Evolutionary conservation across 2,113 vertebrate genomes (phyloP).

Genomic region (Aleadryas rufinucha): DNA sequence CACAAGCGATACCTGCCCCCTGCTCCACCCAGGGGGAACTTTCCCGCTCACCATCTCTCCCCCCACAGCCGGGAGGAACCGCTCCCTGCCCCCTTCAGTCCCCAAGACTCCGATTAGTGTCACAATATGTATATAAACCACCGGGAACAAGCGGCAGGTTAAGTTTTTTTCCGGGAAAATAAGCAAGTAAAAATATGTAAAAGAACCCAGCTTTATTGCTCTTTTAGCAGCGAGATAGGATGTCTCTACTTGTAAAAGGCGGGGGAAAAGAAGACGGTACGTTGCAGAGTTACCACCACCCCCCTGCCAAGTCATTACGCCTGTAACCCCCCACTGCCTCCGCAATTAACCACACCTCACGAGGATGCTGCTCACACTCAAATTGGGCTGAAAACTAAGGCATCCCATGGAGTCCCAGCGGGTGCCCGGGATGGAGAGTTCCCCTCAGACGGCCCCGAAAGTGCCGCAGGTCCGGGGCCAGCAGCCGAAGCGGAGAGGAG

Average conservation of each 20-base stretch:
- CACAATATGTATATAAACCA: neutral
- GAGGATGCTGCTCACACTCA: slow-evolving; percentile 43
- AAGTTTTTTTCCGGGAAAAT: neutral
- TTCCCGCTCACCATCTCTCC: neutral
- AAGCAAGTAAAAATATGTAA: neutral
- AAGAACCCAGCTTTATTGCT: neutral
- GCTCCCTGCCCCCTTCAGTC: neutral
- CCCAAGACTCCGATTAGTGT: neutral
- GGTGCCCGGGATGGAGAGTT: neutral
- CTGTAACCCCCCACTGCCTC: slow-evolving; percentile 36
- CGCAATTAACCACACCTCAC: slow-evolving; percentile 65
- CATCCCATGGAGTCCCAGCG: slow-evolving; percentile 2
- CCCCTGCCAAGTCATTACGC: slow-evolving; percentile 52
- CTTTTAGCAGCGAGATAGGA: neutral
- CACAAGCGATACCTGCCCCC: neutral
- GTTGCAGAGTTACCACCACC: slow-evolving; percentile 33
- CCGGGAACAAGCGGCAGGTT: neutral
- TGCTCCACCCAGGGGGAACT: too few species aligned
- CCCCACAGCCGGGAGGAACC: neutral
- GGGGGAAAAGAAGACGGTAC: neutral
- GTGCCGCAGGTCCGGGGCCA: neutral
- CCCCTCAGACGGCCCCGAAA: neutral
- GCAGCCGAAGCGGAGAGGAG: too few species aligned
- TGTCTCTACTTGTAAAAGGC: neutral
- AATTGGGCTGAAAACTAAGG: slow-evolving; percentile 36